phyloP scores from a whole-genome alignment of 2,797 vertebrate species.

The Meriones psammophilus region DNA sequence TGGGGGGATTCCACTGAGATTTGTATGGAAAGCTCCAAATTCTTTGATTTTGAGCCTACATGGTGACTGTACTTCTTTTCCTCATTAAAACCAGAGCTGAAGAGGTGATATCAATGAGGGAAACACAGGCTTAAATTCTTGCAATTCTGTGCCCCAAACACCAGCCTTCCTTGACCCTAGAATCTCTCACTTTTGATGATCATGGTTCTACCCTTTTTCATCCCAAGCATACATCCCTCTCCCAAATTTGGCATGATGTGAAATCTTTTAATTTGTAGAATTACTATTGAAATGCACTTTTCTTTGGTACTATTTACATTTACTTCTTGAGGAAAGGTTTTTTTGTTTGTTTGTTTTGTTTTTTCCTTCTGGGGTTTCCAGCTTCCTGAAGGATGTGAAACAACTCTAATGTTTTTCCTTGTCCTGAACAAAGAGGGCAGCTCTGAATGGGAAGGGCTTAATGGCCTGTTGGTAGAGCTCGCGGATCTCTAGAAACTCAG shows the following conservation, averaged over 20 bases:
- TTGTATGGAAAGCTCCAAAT: not conserved
- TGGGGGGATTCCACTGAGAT: not conserved
- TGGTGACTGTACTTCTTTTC: not conserved
- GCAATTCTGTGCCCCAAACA: not conserved
- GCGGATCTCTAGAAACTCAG: too few species aligned
- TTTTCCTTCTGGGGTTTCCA: too few species aligned
- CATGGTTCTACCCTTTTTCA: not conserved
- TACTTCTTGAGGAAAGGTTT: not conserved
- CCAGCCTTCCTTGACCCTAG: not conserved
- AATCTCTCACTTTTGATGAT: not conserved
- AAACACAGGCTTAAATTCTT: not conserved
- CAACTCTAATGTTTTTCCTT: too few species aligned
- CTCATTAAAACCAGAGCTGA: too few species aligned
- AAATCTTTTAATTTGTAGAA: not conserved
- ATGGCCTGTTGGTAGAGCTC: accelerated
- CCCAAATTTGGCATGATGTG: too few species aligned
- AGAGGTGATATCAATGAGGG: not conserved
- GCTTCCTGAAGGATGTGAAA: accelerated
- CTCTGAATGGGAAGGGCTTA: not conserved
- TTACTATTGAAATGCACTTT: not conserved
- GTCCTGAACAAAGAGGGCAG: not conserved
- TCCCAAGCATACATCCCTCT: not conserved
- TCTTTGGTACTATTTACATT: not conserved
- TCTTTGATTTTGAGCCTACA: too few species aligned
- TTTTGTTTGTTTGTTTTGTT: too few species aligned